Conservation (phyloP, 2,888 invertebrate genomes). For the Microdon myrmicae region DNA sequence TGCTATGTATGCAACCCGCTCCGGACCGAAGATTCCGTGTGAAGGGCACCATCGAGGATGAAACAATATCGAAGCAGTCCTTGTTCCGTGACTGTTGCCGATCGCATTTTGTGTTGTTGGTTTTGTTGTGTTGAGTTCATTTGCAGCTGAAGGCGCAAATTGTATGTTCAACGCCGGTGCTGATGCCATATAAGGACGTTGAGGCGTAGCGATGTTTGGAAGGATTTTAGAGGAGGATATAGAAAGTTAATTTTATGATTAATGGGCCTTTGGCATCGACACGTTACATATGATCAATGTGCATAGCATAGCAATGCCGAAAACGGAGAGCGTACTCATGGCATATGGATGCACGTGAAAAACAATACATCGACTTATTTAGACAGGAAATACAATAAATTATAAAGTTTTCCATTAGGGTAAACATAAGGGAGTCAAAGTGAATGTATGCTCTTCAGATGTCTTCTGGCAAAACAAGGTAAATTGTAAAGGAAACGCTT, state of each 20-base stretch:
- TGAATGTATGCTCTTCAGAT: background rate
- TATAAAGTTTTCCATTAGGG: slow-evolving; percentile 50
- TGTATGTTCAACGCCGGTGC: slow-evolving; percentile 22
- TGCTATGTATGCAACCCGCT: slow-evolving; percentile 6
- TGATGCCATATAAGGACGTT: too few relatives aligned
- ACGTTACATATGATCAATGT: slow-evolving; percentile 50
- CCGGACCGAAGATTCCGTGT: background rate
- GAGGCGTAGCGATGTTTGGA: slow-evolving; percentile 17
- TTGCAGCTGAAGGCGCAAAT: slow-evolving; percentile 47
- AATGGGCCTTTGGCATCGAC: slow-evolving; percentile 52
- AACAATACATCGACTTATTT: slow-evolving; percentile 51
- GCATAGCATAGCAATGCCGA: slow-evolving; percentile 16
- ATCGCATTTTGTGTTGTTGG: slow-evolving; percentile 18
- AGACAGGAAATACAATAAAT: slow-evolving; percentile 51
- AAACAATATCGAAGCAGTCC: background rate
- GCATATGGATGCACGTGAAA: slow-evolving; percentile 2
- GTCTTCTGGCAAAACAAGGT: too few relatives aligned
- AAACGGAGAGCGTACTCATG: slow-evolving; percentile 1
- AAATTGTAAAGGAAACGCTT: too few relatives aligned
- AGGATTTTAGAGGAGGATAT: slow-evolving; percentile 41
- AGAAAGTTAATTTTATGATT: slow-evolving; percentile 54
- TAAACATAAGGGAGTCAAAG: slow-evolving; percentile 6
- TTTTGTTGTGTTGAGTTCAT: slow-evolving; percentile 41
- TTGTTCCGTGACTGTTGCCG: slow-evolving; percentile 36
- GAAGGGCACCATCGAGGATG: slow-evolving; percentile 15